These are phyloP conservation scores for Mycalesis mineus DNA, from an alignment of 2,888 invertebrate genomes.

Conservation along the genomic window DNA sequence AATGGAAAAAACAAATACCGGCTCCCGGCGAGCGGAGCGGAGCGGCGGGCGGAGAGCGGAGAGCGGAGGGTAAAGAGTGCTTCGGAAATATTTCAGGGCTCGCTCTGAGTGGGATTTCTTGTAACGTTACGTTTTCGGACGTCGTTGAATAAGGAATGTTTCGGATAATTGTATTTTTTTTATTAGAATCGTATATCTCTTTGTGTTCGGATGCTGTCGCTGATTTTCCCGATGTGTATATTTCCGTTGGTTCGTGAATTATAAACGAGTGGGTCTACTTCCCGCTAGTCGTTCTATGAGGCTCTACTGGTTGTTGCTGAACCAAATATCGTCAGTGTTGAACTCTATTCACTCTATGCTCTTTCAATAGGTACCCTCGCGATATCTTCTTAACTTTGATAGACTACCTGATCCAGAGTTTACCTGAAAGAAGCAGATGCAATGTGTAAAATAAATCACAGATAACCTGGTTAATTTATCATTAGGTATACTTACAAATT, in stretches of 20 bases:
- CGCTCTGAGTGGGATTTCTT: conserved; percentile 73
- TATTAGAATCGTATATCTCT: conserved; percentile 1
- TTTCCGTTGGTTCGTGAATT: background rate
- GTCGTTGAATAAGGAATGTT: conserved; percentile 70
- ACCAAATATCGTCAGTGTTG: no score
- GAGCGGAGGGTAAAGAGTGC: conserved; percentile 55
- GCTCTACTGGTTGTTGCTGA: no score
- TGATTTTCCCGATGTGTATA: background rate
- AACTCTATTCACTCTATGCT: no score
- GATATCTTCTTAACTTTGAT: no score
- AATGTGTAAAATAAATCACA: no score
- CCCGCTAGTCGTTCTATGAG: no score
- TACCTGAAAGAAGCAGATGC: no score
- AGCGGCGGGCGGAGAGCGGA: conserved; percentile 32
- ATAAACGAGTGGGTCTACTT: no score
- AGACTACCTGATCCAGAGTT: no score
- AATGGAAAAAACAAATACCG: conserved; percentile 75
- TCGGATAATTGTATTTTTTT: conserved; percentile 29
- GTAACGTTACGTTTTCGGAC: conserved; percentile 70
- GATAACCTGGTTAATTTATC: no score
- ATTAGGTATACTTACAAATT: no score
- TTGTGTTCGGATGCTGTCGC: background rate
- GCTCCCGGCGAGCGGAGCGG: conserved; percentile 22
- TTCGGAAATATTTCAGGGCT: conserved; percentile 64
- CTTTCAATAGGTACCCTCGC: no score